Evolutionary conservation across 1,140 invertebrate genomes (phyloP), one percentile per base, ranked within the genome.

Genomic region (Ptiloglossa arizonensis): DNA sequence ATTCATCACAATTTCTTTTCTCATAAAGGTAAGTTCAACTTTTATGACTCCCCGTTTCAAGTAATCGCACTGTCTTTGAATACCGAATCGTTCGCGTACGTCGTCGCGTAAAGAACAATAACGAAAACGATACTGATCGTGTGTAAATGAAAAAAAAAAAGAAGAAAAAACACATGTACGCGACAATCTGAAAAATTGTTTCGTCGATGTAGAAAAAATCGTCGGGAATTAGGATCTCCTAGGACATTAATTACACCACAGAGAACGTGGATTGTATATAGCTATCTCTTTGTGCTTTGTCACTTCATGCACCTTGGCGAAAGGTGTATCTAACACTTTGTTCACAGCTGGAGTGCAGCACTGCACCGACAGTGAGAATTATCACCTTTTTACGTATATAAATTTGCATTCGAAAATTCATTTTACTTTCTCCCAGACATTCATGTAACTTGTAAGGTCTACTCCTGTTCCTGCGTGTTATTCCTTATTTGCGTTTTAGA

Each of bases 1-100:
- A 90, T 97, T 99, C 94, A 98, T 99, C 92, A 99, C 98, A 79
- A 98, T 99, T 93, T 98, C 97, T 81, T 96, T 98, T 91, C 95
- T 98, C 86, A 97, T 98, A 92, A 97, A 97, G 95, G 97, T 96
- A 94, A 93, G 93, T 93, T 59, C 50, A 62, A 77, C 56, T 67
- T 82, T 70, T 22, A 46, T 0, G 13, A 13, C n/a, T 13, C 5
- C 1, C 3, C 22, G 54, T 64, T 38, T n/a, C 9, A 0, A 13
- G 19, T 68, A 32, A 4, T 11, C 41, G 41, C 41, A 41, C 41
- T 41, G 41, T 41, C 8, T 41, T 35, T 41, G 9, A 41, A 41
- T 11, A 41, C 9, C 11, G 1, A 41, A 41, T 41, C 38, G 38
- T 41, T n/a, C 38, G 9, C 38, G 9, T 41, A 41, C 38, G 15